Evolutionary conservation across 2,113 vertebrate genomes (phyloP).

Genomic region (Hippocampus comes): DNA sequence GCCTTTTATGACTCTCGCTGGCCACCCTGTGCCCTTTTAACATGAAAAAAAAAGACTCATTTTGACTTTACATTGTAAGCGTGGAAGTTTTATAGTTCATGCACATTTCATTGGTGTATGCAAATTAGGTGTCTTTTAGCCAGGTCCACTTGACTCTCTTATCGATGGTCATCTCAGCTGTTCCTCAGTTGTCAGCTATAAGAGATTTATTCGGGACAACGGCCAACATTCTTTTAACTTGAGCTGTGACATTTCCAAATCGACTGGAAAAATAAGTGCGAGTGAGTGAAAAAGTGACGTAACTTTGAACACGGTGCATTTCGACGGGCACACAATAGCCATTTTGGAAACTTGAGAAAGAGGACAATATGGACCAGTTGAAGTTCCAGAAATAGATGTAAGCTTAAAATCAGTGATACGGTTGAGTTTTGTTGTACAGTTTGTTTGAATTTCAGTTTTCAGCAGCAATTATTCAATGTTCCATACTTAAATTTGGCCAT

Average conservation of each 20-base stretch:
- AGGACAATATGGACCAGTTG: too few species aligned
- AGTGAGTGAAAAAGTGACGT: not conserved
- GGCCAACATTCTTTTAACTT: not conserved
- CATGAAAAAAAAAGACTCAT: not conserved
- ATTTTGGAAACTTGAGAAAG: too few species aligned
- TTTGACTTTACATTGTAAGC: not conserved
- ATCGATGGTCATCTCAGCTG: not conserved
- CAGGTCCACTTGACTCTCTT: not conserved
- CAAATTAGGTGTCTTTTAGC: not conserved
- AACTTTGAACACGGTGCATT: not conserved
- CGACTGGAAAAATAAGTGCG: not conserved
- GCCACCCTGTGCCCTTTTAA: not conserved
- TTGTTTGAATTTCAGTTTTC: too few species aligned
- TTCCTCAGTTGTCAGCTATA: not conserved
- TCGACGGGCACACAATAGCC: too few species aligned
- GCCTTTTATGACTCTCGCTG: constrained; percentile 10
- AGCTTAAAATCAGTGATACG: too few species aligned
- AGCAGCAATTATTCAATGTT: too few species aligned
- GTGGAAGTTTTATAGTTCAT: not conserved
- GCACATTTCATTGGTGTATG: not conserved
- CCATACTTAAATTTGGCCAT: too few species aligned
- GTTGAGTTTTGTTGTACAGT: too few species aligned
- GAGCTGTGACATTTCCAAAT: not conserved
- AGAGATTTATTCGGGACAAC: not conserved
- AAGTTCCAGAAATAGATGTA: too few species aligned